Evolutionary conservation across 1,140 invertebrate genomes (phyloP).

Genomic region (Ips typographus): DNA sequence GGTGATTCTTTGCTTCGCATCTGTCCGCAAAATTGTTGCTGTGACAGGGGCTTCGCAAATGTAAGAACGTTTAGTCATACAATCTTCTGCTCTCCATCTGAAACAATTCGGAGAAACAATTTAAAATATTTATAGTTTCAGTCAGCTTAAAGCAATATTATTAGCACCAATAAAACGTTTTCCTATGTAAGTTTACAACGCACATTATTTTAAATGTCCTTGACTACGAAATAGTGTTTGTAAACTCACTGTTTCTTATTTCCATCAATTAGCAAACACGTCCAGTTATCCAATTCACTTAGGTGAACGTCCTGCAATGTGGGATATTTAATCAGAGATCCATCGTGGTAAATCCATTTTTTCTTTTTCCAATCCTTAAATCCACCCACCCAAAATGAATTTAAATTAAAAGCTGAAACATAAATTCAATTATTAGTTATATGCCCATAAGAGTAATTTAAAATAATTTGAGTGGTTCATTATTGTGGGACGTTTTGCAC

Average conservation of each 20-base stretch:
- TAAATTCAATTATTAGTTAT: neutral
- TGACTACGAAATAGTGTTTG: too few relatives aligned
- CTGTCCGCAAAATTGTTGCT: constrained; percentile 17
- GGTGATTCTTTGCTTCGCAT: constrained; percentile 18
- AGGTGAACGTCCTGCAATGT: constrained; percentile 9
- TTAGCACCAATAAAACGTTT: neutral
- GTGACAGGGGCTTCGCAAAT: constrained; percentile 23
- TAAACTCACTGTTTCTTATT: neutral
- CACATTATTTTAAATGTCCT: too few relatives aligned
- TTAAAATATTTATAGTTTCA: neutral
- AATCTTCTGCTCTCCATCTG: constrained; percentile 31
- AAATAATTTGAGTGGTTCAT: too few relatives aligned
- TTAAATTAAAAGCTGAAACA: constrained; percentile 7
- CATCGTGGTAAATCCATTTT: constrained; percentile 31
- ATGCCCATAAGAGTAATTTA: too few relatives aligned
- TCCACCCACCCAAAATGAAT: constrained; percentile 25
- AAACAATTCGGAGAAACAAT: neutral
- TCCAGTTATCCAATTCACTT: constrained; percentile 24
- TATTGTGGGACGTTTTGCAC: too few relatives aligned
- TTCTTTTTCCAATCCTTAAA: constrained; percentile 35
- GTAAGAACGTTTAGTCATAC: constrained; percentile 22
- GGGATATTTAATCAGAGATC: constrained; percentile 17
- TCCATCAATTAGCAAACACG: constrained; percentile 24
- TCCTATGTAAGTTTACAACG: too few relatives aligned
- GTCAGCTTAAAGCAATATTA: neutral